A percentile compares a stretch with the other conserved stretches of the same genome.
phyloP scores from a whole-genome alignment of 53 echinoderm and acorn worm genomes.

The Echinometra lucunter region DNA sequence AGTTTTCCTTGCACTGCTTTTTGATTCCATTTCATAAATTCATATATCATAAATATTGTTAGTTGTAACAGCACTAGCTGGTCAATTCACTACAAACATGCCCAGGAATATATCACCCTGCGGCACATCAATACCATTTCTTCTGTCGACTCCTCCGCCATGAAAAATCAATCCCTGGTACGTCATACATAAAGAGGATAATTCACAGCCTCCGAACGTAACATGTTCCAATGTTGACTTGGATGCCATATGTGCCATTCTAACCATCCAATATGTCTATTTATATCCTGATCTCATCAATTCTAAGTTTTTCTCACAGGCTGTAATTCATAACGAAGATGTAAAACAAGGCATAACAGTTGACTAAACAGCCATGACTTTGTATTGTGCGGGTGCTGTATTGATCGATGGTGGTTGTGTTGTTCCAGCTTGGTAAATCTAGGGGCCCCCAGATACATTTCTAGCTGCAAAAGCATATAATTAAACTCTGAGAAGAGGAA shows the following conservation, averaged over 20 bases:
- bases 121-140: constrained; percentile 1
- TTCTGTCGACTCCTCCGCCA: neutral
- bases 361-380: constrained; percentile 48
- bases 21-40: neutral
- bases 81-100: constrained; percentile 20
- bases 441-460: constrained; percentile 11
- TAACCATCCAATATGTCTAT: constrained; percentile 42
- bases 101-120: neutral
- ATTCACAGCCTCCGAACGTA: constrained; percentile 37
- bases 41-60: neutral
- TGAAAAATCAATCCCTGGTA: constrained; percentile 39
- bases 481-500: constrained; percentile 6
- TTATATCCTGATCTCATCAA: constrained; percentile 31
- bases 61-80: constrained; percentile 30
- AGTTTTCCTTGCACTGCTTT: neutral
- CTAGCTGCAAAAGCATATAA: neutral
- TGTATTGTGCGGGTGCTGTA: constrained; percentile 7
- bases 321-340: neutral
- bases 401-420: constrained; percentile 30
- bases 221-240: neutral
- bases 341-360: constrained; percentile 13
- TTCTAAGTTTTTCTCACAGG: neutral
- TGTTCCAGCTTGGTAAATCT: constrained; percentile 44
- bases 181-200: neutral
- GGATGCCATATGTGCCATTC: constrained; percentile 1